Evolutionary conservation across 2,888 invertebrate genomes (phyloP), one percentile per base, ranked within the genome.

Genomic region (Ctenicera cuprea): DNA sequence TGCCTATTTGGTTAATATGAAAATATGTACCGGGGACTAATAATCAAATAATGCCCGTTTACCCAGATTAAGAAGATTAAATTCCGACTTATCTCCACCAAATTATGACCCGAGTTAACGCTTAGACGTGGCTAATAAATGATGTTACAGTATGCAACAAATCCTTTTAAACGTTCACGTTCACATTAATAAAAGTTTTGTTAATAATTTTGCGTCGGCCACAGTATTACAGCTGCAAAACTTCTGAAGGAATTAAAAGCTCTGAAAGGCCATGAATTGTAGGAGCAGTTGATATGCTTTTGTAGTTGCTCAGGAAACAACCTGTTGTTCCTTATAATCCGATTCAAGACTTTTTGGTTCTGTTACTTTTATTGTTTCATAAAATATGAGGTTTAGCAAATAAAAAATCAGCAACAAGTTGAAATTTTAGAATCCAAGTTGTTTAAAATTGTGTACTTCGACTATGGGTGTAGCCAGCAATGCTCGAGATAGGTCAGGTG

Each of bases 31-130:
- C 11, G 59, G 3, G 18, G 38, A 18, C 18, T 38, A 59, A 59
- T 59, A 59, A 57, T 59, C 59, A 38, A 38, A 38, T 59, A 38
- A 33, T 59, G 38, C n/a, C 59, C 37, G 59, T 20, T 38, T 59
- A 18, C 38, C 22, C 59, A 59, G 59, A 59, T 59, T 59, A 59
- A 7, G n/a, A 9, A 41, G 59, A 59, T 59, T 59, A 59, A 59
- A 38, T 3, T 20, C 3, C 18, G 38, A 59, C 14, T 59, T 59
- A 59, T 59, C 37, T 38, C 20, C 4, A 14, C 38, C 9, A 41
- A 59, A 38, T 38, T 33, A n/a, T 18, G 22, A 11, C 16, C 59
- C 4, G n/a, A 11, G 38, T 59, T 59, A 38, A 33, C 1, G n/a
- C 12, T 18, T 20, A 33, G 38, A 20, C 59, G 12, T 20, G 33